Evolutionary conservation across 1,140 invertebrate species (phyloP).

Genomic region (Brachionus calyciflorus): DNA sequence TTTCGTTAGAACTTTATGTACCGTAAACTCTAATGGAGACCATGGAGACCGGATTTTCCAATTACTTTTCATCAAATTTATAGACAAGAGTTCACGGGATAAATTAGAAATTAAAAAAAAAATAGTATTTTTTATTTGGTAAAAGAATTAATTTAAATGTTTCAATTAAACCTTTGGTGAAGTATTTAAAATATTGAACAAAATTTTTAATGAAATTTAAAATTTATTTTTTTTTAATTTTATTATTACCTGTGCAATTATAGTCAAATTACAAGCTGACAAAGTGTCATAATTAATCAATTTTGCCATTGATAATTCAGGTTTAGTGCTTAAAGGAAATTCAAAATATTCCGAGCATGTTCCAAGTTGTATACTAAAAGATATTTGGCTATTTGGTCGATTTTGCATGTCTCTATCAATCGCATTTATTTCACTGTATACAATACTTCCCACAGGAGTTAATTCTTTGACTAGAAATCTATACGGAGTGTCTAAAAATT

Average conservation of each 20-base stretch:
- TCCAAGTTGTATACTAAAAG: neutral
- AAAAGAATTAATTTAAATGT: no score
- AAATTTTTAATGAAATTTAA: no score
- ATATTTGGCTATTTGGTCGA: conserved; percentile 29
- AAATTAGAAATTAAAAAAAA: no score
- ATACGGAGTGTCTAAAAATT: neutral
- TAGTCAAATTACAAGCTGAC: neutral
- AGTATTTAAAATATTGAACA: no score
- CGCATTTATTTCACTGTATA: neutral
- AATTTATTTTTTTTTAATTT: no score
- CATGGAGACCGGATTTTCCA: no score
- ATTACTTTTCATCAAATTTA: no score
- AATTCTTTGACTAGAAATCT: conserved; percentile 31
- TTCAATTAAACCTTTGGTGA: no score
- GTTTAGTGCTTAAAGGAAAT: conserved; percentile 22
- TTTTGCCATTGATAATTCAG: neutral
- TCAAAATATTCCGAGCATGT: conserved; percentile 15
- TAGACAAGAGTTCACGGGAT: no score
- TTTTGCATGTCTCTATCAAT: conserved; percentile 42
- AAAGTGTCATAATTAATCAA: conserved; percentile 30
- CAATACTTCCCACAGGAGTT: conserved; percentile 23
- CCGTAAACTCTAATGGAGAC: no score
- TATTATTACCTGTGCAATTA: conserved; percentile 6
- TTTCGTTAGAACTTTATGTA: no score
- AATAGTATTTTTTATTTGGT: no score